Conservation (phyloP, 1,140 invertebrate genomes). For the Colletes latitarsis region DNA sequence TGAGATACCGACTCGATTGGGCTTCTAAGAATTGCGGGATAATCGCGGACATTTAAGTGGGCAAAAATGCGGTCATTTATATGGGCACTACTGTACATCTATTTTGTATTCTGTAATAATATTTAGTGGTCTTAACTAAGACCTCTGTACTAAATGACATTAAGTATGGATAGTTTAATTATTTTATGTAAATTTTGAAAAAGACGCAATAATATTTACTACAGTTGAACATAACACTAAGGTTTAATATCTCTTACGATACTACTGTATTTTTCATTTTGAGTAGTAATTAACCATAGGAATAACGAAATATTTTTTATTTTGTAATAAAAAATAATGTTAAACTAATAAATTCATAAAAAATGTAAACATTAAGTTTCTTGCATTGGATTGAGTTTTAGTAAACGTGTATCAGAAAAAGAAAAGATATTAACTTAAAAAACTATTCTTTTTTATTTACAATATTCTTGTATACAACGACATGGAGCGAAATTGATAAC, state of each 20-base stretch:
- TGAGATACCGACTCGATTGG: too few relatives aligned
- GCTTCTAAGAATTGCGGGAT: too few relatives aligned
- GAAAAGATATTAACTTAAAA: conserved; percentile 22
- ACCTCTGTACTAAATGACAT: background rate
- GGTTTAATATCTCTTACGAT: background rate
- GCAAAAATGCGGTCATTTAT: too few relatives aligned
- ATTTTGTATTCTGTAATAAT: too few relatives aligned
- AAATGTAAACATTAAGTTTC: background rate
- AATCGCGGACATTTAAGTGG: too few relatives aligned
- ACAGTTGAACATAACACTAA: background rate
- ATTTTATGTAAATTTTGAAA: background rate
- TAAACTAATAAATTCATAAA: background rate
- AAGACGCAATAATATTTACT: background rate
- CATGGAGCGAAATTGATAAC: conserved; percentile 7
- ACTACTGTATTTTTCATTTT: background rate
- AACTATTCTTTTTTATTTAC: conserved; percentile 54
- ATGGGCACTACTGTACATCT: too few relatives aligned
- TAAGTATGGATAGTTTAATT: background rate
- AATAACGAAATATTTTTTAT: background rate
- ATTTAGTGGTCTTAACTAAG: too few relatives aligned
- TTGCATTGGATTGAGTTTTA: background rate
- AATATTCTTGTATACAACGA: conserved; percentile 29
- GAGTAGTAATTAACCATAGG: background rate
- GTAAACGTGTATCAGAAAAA: background rate
- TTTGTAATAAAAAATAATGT: background rate